phyloP scores from a whole-genome alignment of 2,113 vertebrate genomes.

The Bubo bubo region DNA sequence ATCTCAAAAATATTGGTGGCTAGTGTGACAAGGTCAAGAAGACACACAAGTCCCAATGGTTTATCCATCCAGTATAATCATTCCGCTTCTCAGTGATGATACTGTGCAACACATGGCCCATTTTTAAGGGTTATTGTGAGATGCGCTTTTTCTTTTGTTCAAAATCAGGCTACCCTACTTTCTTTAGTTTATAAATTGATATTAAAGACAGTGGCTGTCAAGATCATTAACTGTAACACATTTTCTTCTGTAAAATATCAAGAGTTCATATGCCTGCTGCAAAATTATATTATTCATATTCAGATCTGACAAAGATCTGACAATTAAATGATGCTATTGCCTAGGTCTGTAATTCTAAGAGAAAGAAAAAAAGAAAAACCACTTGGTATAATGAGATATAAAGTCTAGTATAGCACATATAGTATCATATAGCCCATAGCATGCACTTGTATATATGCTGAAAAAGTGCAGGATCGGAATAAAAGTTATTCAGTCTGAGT shows the following conservation, averaged over 20 bases:
- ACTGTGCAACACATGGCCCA: fast-evolving
- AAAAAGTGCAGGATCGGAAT: not conserved
- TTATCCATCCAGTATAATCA: not conserved
- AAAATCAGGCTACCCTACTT: not conserved
- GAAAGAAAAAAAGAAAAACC: not conserved
- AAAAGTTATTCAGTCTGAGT: not conserved
- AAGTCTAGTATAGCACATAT: not conserved
- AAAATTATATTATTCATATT: not conserved
- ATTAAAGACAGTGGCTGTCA: not conserved
- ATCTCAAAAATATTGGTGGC: not conserved
- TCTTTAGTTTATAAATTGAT: not conserved
- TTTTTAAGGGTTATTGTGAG: not conserved
- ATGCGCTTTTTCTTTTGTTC: not conserved
- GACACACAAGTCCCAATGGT: not conserved
- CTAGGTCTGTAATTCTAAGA: not conserved
- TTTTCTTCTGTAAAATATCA: not conserved
- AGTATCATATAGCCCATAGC: not conserved
- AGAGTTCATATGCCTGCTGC: not conserved
- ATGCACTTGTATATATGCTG: not conserved
- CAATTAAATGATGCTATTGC: not conserved
- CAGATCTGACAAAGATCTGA: not conserved
- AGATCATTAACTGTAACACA: not conserved
- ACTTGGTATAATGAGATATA: not conserved
- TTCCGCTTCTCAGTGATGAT: not conserved
- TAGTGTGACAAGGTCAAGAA: not conserved